Evolutionary conservation across 2,888 invertebrate species (phyloP).

Genomic region (Cephalotes varians): DNA sequence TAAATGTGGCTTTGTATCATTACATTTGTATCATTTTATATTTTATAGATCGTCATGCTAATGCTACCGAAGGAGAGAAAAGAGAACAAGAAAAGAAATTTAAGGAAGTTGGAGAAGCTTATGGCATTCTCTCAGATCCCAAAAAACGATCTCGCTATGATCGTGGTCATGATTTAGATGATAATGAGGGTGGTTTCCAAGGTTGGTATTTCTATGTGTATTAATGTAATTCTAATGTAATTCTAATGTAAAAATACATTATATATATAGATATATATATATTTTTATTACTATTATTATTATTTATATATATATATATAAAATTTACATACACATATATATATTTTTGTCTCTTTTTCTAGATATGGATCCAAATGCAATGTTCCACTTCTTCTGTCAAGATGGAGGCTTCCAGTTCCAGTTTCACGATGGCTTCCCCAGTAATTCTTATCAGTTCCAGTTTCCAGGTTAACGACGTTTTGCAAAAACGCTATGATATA

Average conservation of each 20-base stretch:
- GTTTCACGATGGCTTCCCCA: slow-evolving; percentile 30
- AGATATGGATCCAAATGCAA: slow-evolving; percentile 62
- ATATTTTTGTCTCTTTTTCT: neutral
- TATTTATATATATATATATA: no score
- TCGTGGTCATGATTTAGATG: slow-evolving; percentile 95
- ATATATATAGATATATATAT: neutral
- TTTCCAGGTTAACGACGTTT: slow-evolving; percentile 64
- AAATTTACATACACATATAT: no score
- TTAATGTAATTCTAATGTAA: neutral
- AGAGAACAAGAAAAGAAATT: slow-evolving; percentile 97
- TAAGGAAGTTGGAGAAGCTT: slow-evolving; percentile 98
- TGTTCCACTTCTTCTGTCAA: slow-evolving; percentile 60
- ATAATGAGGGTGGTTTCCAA: slow-evolving; percentile 87
- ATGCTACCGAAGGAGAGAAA: slow-evolving; percentile 93
- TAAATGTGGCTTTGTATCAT: neutral
- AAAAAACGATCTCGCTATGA: slow-evolving; percentile 96
- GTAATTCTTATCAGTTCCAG: slow-evolving; percentile 35
- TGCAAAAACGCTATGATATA: slow-evolving; percentile 8
- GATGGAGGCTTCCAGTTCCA: slow-evolving; percentile 38
- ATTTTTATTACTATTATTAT: neutral
- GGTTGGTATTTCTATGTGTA: slow-evolving; percentile 38
- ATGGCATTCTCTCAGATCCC: slow-evolving; percentile 95
- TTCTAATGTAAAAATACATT: no score
- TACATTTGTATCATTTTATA: slow-evolving; percentile 52
- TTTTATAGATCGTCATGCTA: slow-evolving; percentile 93